Conservation (phyloP, 2,797 vertebrate genomes). For the Pantherophis vulpinus region DNA sequence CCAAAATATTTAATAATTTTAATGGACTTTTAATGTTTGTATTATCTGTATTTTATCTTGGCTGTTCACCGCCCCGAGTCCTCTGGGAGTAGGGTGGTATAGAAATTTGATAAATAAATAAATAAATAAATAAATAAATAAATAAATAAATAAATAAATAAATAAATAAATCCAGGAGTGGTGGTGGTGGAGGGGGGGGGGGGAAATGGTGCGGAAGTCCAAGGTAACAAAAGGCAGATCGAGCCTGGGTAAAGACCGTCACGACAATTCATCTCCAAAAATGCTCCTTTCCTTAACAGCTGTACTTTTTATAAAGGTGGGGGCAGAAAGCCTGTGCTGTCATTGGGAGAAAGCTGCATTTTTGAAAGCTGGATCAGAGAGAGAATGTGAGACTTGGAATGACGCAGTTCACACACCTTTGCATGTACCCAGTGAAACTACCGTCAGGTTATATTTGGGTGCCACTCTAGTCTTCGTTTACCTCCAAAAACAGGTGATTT, state of each 20-base stretch:
- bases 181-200: too few species aligned
- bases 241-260: neutral
- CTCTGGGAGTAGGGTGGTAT: too few species aligned
- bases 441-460: neutral
- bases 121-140: too few species aligned
- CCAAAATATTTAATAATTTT: too few species aligned
- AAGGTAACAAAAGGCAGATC: constrained; percentile 10
- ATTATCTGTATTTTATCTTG: too few species aligned
- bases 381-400: neutral
- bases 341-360: neutral
- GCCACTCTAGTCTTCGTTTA: neutral
- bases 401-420: accelerated
- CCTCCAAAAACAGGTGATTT: neutral
- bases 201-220: neutral
- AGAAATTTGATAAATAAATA: too few species aligned
- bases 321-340: neutral
- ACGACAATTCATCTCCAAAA: neutral
- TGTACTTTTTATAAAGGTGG: neutral
- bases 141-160: too few species aligned
- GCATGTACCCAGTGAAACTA: neutral
- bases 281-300: neutral
- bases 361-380: neutral
- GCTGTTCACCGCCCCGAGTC: too few species aligned
- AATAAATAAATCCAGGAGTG: neutral
- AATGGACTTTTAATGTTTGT: too few species aligned